phyloP scores from a whole-genome alignment of 64 coral and sea anemone genomes.

The Pocillopora damicornis region DNA sequence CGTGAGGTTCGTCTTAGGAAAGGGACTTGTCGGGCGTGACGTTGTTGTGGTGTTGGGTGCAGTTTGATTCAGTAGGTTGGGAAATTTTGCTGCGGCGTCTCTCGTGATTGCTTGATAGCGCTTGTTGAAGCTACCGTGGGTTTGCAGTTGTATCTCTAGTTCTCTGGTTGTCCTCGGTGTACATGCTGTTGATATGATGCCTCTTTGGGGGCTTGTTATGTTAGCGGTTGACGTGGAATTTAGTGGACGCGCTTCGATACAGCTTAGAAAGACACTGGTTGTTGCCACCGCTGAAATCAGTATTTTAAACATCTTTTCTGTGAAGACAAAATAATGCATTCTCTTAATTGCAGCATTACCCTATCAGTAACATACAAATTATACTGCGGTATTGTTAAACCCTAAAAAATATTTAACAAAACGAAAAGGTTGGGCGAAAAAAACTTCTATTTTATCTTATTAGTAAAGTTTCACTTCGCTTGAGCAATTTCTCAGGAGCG shows the following conservation, averaged over 20 bases:
- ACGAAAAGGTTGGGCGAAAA: no score
- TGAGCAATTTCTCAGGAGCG: no score
- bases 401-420: no score
- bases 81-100: conserved; percentile 9
- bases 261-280: not conserved
- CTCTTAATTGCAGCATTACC: not conserved
- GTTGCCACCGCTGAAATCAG: not conserved
- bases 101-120: conserved; percentile 38
- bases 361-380: no score
- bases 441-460: no score
- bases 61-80: not conserved
- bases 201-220: not conserved
- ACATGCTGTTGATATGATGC: not conserved
- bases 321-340: not conserved
- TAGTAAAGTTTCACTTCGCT: no score
- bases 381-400: no score
- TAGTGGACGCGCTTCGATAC: not conserved
- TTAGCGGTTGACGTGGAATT: not conserved
- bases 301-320: not conserved
- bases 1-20: not conserved
- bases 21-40: not conserved
- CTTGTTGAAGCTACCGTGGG: conserved; percentile 19
- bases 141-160: not conserved
- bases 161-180: not conserved
- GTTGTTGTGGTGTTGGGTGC: not conserved